Evolutionary conservation across 2,113 vertebrate species (phyloP).

Genomic region (Hepsetus odoe): DNA sequence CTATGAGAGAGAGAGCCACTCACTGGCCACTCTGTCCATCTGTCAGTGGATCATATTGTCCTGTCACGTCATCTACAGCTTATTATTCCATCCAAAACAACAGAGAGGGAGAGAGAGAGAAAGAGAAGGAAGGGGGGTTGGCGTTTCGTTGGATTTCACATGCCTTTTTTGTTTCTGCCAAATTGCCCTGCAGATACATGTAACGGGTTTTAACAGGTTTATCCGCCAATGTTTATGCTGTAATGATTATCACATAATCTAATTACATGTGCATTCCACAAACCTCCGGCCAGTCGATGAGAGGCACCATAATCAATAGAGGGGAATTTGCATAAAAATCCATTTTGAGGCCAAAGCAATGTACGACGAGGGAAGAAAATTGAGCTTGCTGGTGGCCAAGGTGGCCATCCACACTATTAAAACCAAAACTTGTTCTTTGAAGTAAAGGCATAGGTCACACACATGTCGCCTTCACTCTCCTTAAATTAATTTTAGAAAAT

Average conservation of each 20-base stretch:
- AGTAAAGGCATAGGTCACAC: neutral
- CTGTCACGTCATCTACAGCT: constrained; percentile 67
- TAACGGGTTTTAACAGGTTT: constrained; percentile 57
- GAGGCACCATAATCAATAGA: constrained; percentile 69
- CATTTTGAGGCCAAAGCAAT: constrained; percentile 67
- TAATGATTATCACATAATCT: constrained; percentile 75
- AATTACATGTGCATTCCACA: constrained; percentile 70
- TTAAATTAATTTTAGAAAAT: too few relatives aligned
- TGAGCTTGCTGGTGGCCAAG: constrained; percentile 68
- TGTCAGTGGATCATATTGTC: constrained; percentile 75
- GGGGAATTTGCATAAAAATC: constrained; percentile 80
- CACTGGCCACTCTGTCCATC: constrained; percentile 74
- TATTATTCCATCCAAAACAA: constrained; percentile 73
- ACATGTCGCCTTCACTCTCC: neutral
- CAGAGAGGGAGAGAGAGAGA: constrained; percentile 15
- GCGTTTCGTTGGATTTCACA: constrained; percentile 63
- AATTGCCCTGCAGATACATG: constrained; percentile 61
- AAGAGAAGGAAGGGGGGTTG: constrained; percentile 9
- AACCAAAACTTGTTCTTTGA: constrained; percentile 42
- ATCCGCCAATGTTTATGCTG: constrained; percentile 63
- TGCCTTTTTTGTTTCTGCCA: constrained; percentile 70
- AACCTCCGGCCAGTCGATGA: constrained; percentile 66
- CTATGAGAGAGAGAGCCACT: constrained; percentile 72
- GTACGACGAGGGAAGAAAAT: constrained; percentile 55
- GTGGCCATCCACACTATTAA: too few relatives aligned